Conservation (phyloP, 2,113 vertebrate genomes). For the Hiodon tergisus region DNA sequence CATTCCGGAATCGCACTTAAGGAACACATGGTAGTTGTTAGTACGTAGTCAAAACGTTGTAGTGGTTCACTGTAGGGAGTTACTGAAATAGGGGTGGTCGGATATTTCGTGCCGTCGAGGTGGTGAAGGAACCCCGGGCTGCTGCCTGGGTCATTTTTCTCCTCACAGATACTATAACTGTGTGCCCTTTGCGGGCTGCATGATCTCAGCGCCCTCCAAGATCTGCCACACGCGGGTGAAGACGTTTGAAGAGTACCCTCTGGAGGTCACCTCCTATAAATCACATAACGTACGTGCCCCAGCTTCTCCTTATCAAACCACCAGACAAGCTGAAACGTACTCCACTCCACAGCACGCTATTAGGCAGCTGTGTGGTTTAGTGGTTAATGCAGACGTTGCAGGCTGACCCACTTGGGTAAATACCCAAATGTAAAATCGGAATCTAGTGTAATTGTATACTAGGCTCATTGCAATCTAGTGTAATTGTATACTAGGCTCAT, state of each 20-base stretch:
- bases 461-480: too few species aligned
- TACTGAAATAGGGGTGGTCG: neutral
- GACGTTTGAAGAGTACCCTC: slow-evolving; percentile 88
- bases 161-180: slow-evolving; percentile 89
- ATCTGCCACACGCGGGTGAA: slow-evolving; percentile 76
- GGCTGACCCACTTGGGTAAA: too few species aligned
- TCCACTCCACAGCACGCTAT: too few species aligned
- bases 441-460: too few species aligned
- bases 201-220: slow-evolving; percentile 72
- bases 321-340: neutral
- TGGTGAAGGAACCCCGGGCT: neutral
- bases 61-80: too few species aligned
- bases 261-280: slow-evolving; percentile 77
- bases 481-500: too few species aligned
- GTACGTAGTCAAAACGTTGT: too few species aligned
- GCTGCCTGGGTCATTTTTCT: neutral
- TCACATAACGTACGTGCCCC: slow-evolving; percentile 69
- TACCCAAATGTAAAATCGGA: too few species aligned
- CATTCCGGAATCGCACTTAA: neutral
- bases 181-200: slow-evolving; percentile 80
- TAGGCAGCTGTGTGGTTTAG: too few species aligned
- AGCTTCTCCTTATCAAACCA: neutral
- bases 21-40: too few species aligned
- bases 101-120: neutral
- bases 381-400: too few species aligned